Evolutionary conservation across 2,797 vertebrate species (phyloP).

Genomic region (Jordanella pulchra): DNA sequence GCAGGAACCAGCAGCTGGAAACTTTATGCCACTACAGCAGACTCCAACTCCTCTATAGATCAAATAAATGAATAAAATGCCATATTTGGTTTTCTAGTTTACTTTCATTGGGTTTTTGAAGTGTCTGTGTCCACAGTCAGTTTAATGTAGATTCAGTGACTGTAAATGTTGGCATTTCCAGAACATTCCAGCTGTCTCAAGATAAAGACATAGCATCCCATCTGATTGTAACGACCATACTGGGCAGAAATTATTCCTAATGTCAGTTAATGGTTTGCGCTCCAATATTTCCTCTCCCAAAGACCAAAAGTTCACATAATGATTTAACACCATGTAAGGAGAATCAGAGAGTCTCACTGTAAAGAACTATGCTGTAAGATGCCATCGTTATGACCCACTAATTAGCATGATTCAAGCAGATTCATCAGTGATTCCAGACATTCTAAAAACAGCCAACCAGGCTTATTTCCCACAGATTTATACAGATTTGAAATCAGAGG

Average conservation of each 20-base stretch:
- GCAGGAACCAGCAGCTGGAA: constrained; percentile 46
- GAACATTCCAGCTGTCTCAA: constrained; percentile 38
- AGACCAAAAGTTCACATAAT: constrained; percentile 12
- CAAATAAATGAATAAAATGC: constrained; percentile 6
- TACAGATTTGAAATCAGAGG: background rate
- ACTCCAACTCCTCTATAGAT: constrained; percentile 14
- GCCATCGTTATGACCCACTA: background rate
- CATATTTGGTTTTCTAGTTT: constrained; percentile 24
- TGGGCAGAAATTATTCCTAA: constrained; percentile 9
- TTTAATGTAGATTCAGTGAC: constrained; percentile 16
- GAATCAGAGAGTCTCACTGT: background rate
- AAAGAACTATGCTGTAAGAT: background rate
- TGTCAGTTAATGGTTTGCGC: constrained; percentile 8
- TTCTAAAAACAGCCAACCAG: too few relatives aligned
- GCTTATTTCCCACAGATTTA: background rate
- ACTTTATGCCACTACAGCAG: constrained; percentile 27
- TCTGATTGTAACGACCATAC: constrained; percentile 20
- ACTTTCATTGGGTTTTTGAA: constrained; percentile 26
- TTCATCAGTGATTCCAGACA: too few relatives aligned
- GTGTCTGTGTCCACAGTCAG: constrained; percentile 13
- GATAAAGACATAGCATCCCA: constrained; percentile 40
- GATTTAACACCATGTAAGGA: background rate
- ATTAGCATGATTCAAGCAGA: too few relatives aligned
- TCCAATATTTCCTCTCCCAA: constrained; percentile 9
- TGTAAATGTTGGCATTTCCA: constrained; percentile 25